Conservation (phyloP, 1,140 invertebrate genomes). For the Drosophila insularis region DNA sequence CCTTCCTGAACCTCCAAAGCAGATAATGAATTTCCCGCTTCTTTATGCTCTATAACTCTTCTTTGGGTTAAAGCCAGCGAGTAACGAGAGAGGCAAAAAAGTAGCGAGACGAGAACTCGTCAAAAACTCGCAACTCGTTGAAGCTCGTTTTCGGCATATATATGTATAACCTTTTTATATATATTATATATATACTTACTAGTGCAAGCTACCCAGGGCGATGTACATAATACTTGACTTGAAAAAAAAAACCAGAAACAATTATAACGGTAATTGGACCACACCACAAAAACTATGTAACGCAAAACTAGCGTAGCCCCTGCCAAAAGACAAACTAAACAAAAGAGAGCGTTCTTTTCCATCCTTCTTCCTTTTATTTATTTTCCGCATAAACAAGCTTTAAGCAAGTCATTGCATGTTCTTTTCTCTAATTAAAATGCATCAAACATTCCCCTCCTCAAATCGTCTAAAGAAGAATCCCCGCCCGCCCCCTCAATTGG, state of each 20-base stretch:
- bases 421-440: conserved; percentile 12
- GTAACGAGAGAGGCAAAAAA: too few relatives aligned
- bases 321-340: conserved; percentile 42
- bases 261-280: conserved; percentile 57
- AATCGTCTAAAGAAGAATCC: conserved; percentile 6
- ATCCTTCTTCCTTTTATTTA: not conserved
- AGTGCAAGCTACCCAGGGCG: conserved; percentile 79
- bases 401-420: conserved; percentile 76
- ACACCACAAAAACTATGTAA: conserved; percentile 52
- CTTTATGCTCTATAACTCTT: conserved; percentile 30
- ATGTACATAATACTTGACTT: conserved; percentile 69
- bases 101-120: too few relatives aligned
- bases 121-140: not conserved
- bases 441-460: conserved; percentile 55
- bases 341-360: conserved; percentile 21
- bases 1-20: conserved; percentile 4
- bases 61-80: not conserved
- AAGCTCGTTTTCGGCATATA: not conserved
- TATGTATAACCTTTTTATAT: conserved; percentile 3
- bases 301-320: conserved; percentile 70
- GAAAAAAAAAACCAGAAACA: not conserved
- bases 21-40: conserved; percentile 28
- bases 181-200: conserved; percentile 58
- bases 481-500: conserved; percentile 48
- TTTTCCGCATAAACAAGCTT: conserved; percentile 47